These are phyloP conservation scores for Sternotherus odoratus DNA, from an alignment of 2,797 vertebrate genomes.

Conservation along the genomic window DNA sequence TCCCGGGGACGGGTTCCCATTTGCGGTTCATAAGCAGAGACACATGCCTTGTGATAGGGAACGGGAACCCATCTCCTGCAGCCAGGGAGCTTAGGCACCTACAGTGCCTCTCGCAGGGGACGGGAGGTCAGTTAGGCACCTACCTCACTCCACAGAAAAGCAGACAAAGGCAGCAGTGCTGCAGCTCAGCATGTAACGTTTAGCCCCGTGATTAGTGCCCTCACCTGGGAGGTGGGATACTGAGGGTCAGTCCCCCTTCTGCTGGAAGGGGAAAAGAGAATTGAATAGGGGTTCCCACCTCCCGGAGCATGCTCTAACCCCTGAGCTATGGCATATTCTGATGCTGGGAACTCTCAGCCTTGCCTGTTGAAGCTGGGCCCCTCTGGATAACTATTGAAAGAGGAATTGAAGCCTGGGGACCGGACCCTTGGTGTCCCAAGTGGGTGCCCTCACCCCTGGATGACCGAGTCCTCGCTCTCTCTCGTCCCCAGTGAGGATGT, in stretches of 20 bases:
- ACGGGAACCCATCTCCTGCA: background rate
- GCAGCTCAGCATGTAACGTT: background rate
- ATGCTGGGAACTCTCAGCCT: background rate
- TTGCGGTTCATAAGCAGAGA: background rate
- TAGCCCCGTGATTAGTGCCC: background rate
- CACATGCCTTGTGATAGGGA: background rate
- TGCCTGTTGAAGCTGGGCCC: background rate
- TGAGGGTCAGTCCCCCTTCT: background rate
- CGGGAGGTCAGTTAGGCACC: too few relatives aligned
- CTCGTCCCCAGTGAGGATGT: too few relatives aligned
- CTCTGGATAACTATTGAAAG: background rate
- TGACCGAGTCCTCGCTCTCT: background rate
- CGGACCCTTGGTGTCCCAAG: background rate
- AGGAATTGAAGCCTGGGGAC: background rate
- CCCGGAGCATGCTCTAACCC: background rate
- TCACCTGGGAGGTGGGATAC: background rate
- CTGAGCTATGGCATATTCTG: background rate
- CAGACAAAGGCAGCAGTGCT: too few relatives aligned
- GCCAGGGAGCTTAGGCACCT: background rate
- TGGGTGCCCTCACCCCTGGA: background rate
- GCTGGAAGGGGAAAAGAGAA: background rate
- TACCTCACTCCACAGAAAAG: background rate
- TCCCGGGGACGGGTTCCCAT: background rate
- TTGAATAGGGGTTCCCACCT: background rate
- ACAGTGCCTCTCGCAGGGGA: background rate